These are phyloP conservation scores for Aporrectodea caliginosa DNA, from an alignment of 1,140 invertebrate species.

Conservation along the genomic window DNA sequence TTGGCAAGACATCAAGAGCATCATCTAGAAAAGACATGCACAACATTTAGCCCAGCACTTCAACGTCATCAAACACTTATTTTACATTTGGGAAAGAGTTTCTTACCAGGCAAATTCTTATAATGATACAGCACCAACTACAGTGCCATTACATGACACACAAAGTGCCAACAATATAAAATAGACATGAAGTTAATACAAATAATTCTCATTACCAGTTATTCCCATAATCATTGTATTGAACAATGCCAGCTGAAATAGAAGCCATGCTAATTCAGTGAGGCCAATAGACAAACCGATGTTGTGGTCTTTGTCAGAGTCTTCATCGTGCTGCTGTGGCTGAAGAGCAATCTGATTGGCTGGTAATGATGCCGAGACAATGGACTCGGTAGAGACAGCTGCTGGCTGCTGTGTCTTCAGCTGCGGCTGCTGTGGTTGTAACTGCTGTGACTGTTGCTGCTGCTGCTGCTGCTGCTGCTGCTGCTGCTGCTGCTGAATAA, in stretches of 20 bases:
- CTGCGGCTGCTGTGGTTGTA: neutral
- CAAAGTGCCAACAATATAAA: too few relatives aligned
- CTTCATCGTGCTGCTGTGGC: conserved; percentile 38
- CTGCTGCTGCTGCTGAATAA: neutral
- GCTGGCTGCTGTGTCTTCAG: neutral
- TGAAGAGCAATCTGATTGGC: neutral
- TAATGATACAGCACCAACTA: too few relatives aligned
- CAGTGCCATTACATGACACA: too few relatives aligned
- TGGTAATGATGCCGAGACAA: neutral
- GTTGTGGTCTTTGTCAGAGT: conserved; percentile 58
- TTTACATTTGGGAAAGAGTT: too few relatives aligned
- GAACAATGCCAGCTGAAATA: too few relatives aligned
- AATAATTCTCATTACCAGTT: too few relatives aligned
- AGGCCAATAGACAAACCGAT: too few relatives aligned
- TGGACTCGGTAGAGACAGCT: neutral
- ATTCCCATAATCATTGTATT: too few relatives aligned
- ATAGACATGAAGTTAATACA: too few relatives aligned
- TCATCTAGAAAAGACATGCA: conserved; percentile 53
- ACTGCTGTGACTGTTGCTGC: neutral
- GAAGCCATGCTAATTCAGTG: too few relatives aligned
- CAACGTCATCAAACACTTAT: too few relatives aligned
- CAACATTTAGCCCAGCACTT: neutral
- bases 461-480: neutral
- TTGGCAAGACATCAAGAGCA: conserved; percentile 37
- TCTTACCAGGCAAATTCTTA: too few relatives aligned